phyloP scores from a whole-genome alignment of 2,113 vertebrate genomes.

The pig (Sus scrofa) region T2T-Sscrofa CM000820.6:60998001-60998500 shows the following conservation, averaged over 20 bases:
- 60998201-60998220: background rate
- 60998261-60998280: background rate
- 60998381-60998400: background rate
- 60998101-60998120: background rate
- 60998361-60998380: background rate
- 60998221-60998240: background rate
- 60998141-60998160: background rate
- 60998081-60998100: background rate
- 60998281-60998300: background rate
- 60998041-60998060: conserved; percentile 1
- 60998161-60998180: background rate
- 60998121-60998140: background rate
- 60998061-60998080: background rate
- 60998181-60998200: background rate
- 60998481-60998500: background rate
- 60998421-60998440: background rate
- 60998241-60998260: too few species aligned
- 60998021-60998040: background rate
- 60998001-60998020: background rate
- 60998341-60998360: background rate
- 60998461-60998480: background rate
- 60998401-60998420: background rate
- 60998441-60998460: background rate
- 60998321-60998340: too few species aligned
- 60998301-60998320: background rate